phyloP scores from a whole-genome alignment of 2,797 vertebrate genomes.

The Cygnus olor region DNA sequence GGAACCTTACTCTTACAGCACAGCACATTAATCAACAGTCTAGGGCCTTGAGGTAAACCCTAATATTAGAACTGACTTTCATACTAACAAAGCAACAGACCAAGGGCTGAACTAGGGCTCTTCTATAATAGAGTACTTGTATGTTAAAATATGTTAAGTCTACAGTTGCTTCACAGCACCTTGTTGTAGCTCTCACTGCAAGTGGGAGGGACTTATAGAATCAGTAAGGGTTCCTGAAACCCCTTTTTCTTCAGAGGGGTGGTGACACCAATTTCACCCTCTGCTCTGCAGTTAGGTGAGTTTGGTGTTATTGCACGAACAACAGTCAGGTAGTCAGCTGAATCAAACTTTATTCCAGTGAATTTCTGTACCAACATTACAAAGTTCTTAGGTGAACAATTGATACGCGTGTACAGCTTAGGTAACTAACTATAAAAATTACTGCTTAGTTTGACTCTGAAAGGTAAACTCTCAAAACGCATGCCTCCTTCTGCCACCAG shows the following conservation, averaged over 20 bases:
- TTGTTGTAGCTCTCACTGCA: neutral
- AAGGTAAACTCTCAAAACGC: neutral
- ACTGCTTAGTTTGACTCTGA: neutral
- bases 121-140: accelerated
- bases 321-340: neutral
- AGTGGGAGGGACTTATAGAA: neutral
- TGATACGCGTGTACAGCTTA: neutral
- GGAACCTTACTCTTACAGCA: neutral
- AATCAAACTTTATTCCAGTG: conserved; percentile 50
- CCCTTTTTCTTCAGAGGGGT: neutral
- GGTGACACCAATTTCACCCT: neutral
- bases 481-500: neutral
- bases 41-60: neutral
- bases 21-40: accelerated
- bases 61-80: neutral
- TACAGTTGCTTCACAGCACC: neutral
- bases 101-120: neutral
- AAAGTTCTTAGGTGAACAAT: neutral
- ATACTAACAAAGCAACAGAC: neutral
- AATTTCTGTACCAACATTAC: neutral
- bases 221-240: neutral
- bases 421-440: neutral
- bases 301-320: neutral
- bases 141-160: neutral
- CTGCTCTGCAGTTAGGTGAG: neutral